These are phyloP conservation scores for Phoeniculus purpureus DNA, from an alignment of 2,797 vertebrate genomes.

Conservation along the genomic window DNA sequence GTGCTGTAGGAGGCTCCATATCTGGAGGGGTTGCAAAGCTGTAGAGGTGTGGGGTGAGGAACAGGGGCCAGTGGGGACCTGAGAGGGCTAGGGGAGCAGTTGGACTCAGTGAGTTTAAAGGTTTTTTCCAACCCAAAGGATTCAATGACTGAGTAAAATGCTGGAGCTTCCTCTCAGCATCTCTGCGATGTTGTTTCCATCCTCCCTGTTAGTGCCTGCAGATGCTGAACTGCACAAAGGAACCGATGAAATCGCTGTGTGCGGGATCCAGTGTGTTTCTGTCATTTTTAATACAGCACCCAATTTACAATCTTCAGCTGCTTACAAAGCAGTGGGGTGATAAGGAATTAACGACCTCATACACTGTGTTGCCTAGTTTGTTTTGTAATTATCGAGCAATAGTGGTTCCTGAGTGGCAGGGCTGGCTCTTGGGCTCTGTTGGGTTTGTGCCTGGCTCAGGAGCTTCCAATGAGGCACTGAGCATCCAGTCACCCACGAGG, in stretches of 20 bases:
- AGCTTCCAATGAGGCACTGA: not conserved
- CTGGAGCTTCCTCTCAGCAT: no score
- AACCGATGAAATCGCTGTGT: not conserved
- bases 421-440: not conserved
- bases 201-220: not conserved
- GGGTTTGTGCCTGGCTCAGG: not conserved
- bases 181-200: not conserved
- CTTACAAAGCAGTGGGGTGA: not conserved
- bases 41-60: no score
- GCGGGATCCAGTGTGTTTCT: constrained; percentile 3
- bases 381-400: constrained; percentile 28
- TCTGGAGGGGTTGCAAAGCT: no score
- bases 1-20: no score
- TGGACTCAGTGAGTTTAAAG: no score
- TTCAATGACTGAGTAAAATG: no score
- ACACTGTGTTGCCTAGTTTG: constrained; percentile 35
- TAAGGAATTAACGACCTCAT: constrained; percentile 52
- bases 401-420: not conserved
- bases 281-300: constrained; percentile 43
- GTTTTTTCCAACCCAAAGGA: no score
- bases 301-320: constrained; percentile 23
- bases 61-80: no score
- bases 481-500: not conserved
- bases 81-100: no score
- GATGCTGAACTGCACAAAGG: not conserved